phyloP scores from a whole-genome alignment of 1,140 invertebrate genomes.

The Trachymyrmex cornetzi region DNA sequence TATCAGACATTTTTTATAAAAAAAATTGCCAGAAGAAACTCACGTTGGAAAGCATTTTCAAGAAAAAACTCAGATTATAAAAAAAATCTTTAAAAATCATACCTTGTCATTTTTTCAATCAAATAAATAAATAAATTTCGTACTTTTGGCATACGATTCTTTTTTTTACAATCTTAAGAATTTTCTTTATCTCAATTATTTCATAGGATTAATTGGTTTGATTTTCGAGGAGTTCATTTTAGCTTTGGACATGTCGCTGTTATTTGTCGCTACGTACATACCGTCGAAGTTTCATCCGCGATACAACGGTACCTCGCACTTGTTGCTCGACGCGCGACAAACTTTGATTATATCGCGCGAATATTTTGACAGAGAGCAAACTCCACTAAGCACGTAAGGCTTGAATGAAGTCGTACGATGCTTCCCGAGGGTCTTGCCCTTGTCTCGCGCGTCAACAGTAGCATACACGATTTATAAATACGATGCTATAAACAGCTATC shows the following conservation, averaged over 20 bases:
- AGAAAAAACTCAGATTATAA: background rate
- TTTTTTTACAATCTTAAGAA: too few species aligned
- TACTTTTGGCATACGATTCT: background rate
- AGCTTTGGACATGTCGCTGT: background rate
- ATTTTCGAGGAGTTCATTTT: background rate
- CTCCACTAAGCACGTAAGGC: background rate
- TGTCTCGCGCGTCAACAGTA: conserved; percentile 33
- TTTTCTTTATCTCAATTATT: background rate
- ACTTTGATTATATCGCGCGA: background rate
- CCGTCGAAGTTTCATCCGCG: background rate
- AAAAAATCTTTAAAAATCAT: background rate
- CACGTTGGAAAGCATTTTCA: background rate
- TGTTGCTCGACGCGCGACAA: conserved; percentile 31
- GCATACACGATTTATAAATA: conserved; percentile 4
- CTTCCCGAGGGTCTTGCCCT: background rate
- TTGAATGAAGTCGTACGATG: background rate
- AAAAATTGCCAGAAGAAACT: background rate
- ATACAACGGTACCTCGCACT: conserved; percentile 22
- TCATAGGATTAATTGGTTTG: background rate
- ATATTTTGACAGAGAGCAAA: conserved; percentile 16
- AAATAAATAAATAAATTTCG: background rate
- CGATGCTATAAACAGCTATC: background rate
- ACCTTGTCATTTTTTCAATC: background rate
- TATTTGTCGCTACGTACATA: background rate
- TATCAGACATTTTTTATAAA: background rate